phyloP scores from a whole-genome alignment of 2,113 vertebrate species.

The Sphyrna mokarran region DNA sequence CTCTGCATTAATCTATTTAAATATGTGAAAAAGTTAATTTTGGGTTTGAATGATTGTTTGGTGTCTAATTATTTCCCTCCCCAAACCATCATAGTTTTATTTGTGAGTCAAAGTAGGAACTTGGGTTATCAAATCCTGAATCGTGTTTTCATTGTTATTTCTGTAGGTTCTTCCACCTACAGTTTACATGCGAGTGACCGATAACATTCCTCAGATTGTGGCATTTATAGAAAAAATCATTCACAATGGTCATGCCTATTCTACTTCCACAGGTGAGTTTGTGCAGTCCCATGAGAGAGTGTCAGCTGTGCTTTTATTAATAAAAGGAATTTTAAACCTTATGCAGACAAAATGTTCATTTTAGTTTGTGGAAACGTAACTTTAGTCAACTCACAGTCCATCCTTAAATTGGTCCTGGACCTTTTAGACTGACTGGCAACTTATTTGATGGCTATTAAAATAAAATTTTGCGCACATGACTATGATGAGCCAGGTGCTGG shows the following conservation, averaged over 20 bases:
- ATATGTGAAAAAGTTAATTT: not conserved
- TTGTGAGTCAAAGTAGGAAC: not conserved
- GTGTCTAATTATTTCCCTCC: not conserved
- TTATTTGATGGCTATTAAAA: not conserved
- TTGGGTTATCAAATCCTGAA: not conserved
- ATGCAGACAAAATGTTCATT: not conserved
- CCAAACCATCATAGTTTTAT: not conserved
- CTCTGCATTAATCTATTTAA: not conserved
- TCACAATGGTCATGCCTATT: conserved; percentile 71
- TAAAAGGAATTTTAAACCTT: not conserved
- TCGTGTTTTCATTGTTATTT: conserved; percentile 9
- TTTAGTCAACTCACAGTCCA: not conserved
- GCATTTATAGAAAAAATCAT: conserved; percentile 76
- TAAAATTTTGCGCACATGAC: not conserved
- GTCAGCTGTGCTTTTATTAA: not conserved
- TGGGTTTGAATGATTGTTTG: not conserved
- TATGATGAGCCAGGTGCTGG: no score
- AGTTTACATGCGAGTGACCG: conserved; percentile 81
- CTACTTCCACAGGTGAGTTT: conserved; percentile 66
- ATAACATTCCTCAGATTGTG: conserved; percentile 80
- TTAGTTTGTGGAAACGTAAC: not conserved
- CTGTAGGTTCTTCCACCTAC: conserved; percentile 77
- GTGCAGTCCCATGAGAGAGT: not conserved
- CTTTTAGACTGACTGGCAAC: not conserved
- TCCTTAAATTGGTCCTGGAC: not conserved